Base-by-base conservation (phyloP, 2,888 invertebrate genomes). In the Asteroscopus sphinx region DNA sequence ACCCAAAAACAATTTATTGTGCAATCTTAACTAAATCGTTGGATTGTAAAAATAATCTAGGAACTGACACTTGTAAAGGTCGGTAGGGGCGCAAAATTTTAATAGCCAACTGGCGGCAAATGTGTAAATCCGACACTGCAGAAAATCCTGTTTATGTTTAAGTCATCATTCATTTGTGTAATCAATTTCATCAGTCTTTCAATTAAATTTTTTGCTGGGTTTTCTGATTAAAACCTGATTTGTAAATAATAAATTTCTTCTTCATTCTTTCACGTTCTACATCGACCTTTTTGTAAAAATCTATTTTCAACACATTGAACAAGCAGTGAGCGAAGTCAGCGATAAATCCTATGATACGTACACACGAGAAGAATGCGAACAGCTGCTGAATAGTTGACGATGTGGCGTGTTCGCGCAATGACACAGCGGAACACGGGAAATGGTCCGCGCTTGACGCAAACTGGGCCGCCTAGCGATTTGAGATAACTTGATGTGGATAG, bases 341-440 rank as follows among this genome's bases (percentile, higher is more conserved):
- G 44, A 62, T 62, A 71, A 70, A 76, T 64, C 54, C 45, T 49
- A 47, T 59, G 53, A 71, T 64, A 64, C 13, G 57, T 61, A 66
- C 55, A 69, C 52, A 65, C 25, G 42, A 57, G 57, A 61, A 65
- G 72, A 74, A 77, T 66, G 73, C 47, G 62, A 62, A 67, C 51
- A 60, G 57, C 66, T 37, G 55, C 62, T 71, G 71, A 72, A 76
- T 73, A 66, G 73, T 74, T 73, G 73, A 73, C 74, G 77, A 62
- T 67, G 77, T 73, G 77, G 74, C 80, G 76, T 77, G 77, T 77
- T 64, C 73, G 68, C 62, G 58, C 70, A 73, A 58, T 73, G 82
- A 79, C 78, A 76, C 73, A 66, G 69, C 68, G 71, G 61, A 77
- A 71, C 70, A 69, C 65, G 73, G 82, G 77, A 83, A 82, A 81